Evolutionary conservation across 1,140 invertebrate species (phyloP).

Genomic region (Gryllus bimaculatus): DNA sequence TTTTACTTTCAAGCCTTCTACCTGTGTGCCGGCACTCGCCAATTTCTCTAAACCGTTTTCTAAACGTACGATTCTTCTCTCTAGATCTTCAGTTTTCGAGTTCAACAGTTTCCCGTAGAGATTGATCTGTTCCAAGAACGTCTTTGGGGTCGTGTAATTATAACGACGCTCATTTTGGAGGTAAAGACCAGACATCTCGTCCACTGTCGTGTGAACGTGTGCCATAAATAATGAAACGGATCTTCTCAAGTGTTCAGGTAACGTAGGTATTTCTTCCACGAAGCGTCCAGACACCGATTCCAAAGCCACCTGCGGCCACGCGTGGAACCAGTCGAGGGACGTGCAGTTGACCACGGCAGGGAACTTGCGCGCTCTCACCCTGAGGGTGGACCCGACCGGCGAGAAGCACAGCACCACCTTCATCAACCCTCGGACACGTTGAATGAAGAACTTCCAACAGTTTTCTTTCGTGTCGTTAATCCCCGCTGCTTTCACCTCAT

Average conservation of each 20-base stretch:
- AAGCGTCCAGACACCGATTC: conserved; percentile 80
- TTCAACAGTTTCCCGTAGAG: conserved; percentile 74
- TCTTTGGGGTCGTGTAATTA: conserved; percentile 94
- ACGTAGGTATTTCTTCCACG: conserved; percentile 59
- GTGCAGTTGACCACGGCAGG: conserved; percentile 91
- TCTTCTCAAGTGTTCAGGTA: conserved; percentile 47
- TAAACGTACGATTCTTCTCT: conserved; percentile 65
- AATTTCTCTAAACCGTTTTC: conserved; percentile 84
- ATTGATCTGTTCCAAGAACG: conserved; percentile 87
- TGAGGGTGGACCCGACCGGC: conserved; percentile 75
- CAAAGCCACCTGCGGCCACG: conserved; percentile 87
- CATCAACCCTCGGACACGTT: conserved; percentile 64
- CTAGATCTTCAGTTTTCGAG: conserved; percentile 67
- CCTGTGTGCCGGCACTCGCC: conserved; percentile 70
- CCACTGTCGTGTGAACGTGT: conserved; percentile 78
- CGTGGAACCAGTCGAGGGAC: conserved; percentile 91
- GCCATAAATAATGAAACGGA: conserved; percentile 83
- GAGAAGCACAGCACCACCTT: conserved; percentile 87
- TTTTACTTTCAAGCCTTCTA: conserved; percentile 60
- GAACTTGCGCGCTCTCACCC: conserved; percentile 81
- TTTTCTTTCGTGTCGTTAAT: conserved; percentile 81
- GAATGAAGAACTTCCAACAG: conserved; percentile 93
- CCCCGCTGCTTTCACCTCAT: conserved; percentile 78
- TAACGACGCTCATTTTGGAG: conserved; percentile 79
- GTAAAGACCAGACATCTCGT: conserved; percentile 73